A percentile compares a stretch with the other conserved stretches of the same genome.
These are phyloP conservation scores for human (Homo sapiens) DNA, from an alignment of 2,113 vertebrate species.

Conservation along the genomic window DNA sequence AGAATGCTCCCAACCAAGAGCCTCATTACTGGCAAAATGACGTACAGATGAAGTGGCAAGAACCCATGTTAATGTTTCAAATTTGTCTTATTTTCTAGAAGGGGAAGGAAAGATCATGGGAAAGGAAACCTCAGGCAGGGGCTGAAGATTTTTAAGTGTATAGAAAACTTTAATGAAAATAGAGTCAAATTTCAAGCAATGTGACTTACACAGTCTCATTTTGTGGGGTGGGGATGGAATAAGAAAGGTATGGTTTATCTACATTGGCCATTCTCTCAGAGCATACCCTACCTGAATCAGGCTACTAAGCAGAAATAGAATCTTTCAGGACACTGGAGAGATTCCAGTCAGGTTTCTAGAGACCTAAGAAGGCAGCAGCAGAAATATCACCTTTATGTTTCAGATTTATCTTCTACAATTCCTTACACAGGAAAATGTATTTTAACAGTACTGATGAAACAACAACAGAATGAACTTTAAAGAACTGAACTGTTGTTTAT, in stretches of 20 bases:
- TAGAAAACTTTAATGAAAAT: background rate
- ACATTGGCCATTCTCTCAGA: background rate
- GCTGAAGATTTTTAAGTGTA: fast-evolving
- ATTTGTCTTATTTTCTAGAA: background rate
- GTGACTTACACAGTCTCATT: background rate
- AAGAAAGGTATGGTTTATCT: background rate
- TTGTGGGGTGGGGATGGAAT: background rate
- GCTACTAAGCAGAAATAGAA: background rate
- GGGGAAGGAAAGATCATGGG: no score
- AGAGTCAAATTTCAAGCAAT: background rate
- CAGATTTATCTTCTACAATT: background rate
- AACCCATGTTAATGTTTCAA: background rate
- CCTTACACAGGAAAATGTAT: background rate
- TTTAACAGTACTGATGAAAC: background rate
- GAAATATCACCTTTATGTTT: background rate
- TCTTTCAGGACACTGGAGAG: background rate
- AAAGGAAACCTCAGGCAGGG: background rate
- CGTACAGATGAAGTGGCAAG: background rate
- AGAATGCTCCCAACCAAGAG: background rate
- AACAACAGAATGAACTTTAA: background rate
- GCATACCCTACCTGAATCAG: background rate
- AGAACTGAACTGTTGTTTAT: background rate
- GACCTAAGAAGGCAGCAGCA: background rate
- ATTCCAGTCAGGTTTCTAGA: background rate
- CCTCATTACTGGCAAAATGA: background rate